Evolutionary conservation across 2,797 vertebrate species (phyloP).

Genomic region (Gallinago stenura): DNA sequence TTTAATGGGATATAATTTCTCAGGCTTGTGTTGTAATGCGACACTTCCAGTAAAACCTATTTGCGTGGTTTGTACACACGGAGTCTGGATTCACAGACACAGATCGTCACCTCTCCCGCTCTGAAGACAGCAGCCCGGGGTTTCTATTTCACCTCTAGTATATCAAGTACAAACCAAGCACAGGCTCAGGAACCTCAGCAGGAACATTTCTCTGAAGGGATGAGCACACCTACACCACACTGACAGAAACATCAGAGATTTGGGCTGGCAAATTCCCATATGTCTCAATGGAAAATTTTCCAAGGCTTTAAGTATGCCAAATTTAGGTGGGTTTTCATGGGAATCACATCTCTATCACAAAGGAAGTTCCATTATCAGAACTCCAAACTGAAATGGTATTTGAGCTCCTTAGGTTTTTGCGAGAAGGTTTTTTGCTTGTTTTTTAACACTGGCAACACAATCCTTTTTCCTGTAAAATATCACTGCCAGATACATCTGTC

Average conservation of each 20-base stretch:
- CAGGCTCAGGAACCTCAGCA: neutral
- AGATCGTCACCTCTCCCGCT: neutral
- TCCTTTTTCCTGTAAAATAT: neutral
- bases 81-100: neutral
- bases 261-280: neutral
- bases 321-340: conserved; percentile 28
- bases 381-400: neutral
- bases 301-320: neutral
- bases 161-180: neutral
- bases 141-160: neutral
- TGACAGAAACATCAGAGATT: neutral
- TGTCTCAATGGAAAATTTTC: conserved; percentile 20
- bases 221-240: neutral
- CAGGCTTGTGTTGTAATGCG: neutral
- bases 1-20: neutral
- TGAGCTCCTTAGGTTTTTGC: neutral
- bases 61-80: neutral
- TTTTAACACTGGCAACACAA: neutral
- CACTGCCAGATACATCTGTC: neutral
- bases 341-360: neutral
- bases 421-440: neutral
- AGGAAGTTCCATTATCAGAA: neutral
- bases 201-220: neutral
- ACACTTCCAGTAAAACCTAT: neutral
- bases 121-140: neutral